Percentiles rank a stretch among this genome's conserved stretches.
Conservation (phyloP, 2,113 vertebrate species). For the Machaerirhynchus nigripectus region DNA sequence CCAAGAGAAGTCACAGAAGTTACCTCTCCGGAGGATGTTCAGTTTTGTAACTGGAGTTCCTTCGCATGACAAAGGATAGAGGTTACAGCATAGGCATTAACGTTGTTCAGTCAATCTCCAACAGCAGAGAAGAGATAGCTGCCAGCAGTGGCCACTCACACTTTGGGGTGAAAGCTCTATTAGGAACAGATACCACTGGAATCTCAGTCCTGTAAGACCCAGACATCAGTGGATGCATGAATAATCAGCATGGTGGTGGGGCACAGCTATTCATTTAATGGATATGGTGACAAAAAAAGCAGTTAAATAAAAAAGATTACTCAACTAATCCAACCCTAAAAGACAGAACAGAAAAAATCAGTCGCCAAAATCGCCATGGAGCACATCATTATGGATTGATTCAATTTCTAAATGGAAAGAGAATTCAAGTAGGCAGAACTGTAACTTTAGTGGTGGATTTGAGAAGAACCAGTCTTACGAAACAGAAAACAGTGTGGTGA, state of each 20-base stretch:
- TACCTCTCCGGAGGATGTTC: background rate
- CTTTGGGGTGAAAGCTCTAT: background rate
- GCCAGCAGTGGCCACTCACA: background rate
- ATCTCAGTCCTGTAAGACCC: background rate
- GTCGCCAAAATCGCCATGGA: background rate
- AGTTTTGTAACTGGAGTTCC: background rate
- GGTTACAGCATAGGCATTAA: background rate
- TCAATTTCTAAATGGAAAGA: background rate
- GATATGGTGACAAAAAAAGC: background rate
- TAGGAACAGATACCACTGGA: background rate
- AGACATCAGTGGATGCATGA: background rate
- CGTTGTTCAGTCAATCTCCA: background rate
- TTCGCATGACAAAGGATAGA: background rate
- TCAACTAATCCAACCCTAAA: background rate
- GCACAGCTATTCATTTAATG: background rate
- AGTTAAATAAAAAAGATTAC: background rate
- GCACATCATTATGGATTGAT: background rate
- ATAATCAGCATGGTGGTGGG: background rate
- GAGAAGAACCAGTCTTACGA: background rate
- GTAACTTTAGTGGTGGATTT: background rate
- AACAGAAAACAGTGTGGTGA: background rate
- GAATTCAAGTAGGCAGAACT: background rate
- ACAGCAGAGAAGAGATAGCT: background rate
- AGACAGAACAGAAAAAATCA: background rate
- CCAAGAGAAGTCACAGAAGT: background rate